Base-by-base conservation (phyloP, 2,888 invertebrate species). In the Zelleria hepariella region DNA sequence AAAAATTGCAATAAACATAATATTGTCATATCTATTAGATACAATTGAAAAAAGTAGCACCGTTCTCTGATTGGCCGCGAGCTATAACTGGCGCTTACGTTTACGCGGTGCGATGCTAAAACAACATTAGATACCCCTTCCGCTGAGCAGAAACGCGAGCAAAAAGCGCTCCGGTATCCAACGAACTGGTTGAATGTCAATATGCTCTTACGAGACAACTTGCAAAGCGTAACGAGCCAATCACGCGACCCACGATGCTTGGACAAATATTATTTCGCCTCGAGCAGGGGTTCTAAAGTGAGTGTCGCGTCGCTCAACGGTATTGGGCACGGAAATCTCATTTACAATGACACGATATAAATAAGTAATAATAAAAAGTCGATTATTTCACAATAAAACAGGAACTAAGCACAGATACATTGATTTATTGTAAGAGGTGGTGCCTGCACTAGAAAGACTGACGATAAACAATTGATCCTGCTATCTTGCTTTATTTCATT, bases 261-360 rank as follows among this genome's bases (percentile, higher is more conserved):
- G 65, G 75, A 25, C 73, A 82, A 83, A 83, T 80, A 80, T 81
- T 81, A 77, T 80, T 74, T 71, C 71, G 68, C 61, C 62, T 64
- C 61, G 52, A 62, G 61, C n/a, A 56, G 24, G 53, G 25, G 24
- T 7, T 7, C 18, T 18, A 49, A 49, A 49, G n/a, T 49, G 49
- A 49, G n/a, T n/a, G n/a, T n/a, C n/a, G n/a, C n/a, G n/a, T n/a
- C n/a, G n/a, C n/a, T n/a, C n/a, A n/a, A n/a, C n/a, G n/a, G n/a
- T n/a, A n/a, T n/a, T n/a, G n/a, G n/a, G n/a, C n/a, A n/a, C n/a
- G n/a, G n/a, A n/a, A n/a, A n/a, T n/a, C n/a, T n/a, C n/a, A n/a
- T n/a, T n/a, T n/a, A n/a, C n/a, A n/a, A n/a, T n/a, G n/a, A n/a
- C n/a, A n/a, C n/a, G n/a, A n/a, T n/a, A n/a, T n/a, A n/a, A n/a